These are phyloP conservation scores for Aphelenchoides avenae DNA, from an alignment of 1,140 invertebrate species.

Conservation along the genomic window DNA sequence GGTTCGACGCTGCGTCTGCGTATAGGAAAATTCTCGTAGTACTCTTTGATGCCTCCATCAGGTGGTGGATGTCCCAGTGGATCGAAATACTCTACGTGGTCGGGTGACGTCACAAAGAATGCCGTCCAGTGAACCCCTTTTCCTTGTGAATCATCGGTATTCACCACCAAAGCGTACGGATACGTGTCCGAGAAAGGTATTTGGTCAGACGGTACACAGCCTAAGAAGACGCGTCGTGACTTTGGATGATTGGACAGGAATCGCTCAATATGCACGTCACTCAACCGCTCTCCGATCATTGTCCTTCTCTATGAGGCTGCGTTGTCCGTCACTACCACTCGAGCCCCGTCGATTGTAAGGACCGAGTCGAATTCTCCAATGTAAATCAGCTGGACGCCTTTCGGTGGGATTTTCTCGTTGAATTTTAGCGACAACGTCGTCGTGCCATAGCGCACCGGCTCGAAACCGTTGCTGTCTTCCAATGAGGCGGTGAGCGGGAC, in stretches of 20 bases:
- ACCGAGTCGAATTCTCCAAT: conserved; percentile 25
- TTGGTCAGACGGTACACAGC: conserved; percentile 12
- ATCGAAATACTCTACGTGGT: background rate
- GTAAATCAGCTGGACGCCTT: conserved; percentile 11
- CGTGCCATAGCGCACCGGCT: conserved; percentile 19
- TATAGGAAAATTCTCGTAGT: background rate
- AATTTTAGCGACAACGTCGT: conserved; percentile 12
- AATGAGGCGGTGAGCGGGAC: conserved; percentile 13
- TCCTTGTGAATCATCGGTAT: conserved; percentile 2
- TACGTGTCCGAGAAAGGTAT: conserved; percentile 10
- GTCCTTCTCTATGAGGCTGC: too few relatives aligned
- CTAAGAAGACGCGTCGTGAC: conserved; percentile 12
- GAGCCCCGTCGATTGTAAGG: conserved; percentile 25
- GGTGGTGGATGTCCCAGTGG: background rate
- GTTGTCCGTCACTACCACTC: conserved; percentile 20
- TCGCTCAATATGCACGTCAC: background rate
- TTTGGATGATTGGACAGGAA: conserved; percentile 1
- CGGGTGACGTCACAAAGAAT: background rate
- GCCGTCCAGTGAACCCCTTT: background rate
- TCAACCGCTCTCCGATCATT: conserved; percentile 23
- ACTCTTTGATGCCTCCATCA: background rate
- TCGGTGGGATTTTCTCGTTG: conserved; percentile 4
- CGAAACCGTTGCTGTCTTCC: conserved; percentile 20
- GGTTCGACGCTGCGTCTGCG: background rate
- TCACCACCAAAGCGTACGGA: conserved; percentile 14